Percentiles rank a stretch among this genome's conserved stretches.
Evolutionary conservation across 2,113 vertebrate genomes (phyloP).

Genomic region (Strigops habroptila): DNA sequence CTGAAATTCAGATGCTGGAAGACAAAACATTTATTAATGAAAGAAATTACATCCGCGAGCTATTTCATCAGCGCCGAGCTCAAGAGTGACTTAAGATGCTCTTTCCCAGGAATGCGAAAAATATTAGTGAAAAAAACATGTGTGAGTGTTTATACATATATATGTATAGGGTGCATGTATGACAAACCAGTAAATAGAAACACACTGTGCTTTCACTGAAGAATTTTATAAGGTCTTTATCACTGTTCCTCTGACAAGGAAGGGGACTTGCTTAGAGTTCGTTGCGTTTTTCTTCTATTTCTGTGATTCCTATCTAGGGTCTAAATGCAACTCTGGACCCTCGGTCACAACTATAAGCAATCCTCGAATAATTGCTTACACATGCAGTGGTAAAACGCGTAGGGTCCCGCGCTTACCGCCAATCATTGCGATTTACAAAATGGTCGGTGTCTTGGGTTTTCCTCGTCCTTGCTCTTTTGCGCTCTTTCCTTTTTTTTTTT

Average conservation of each 20-base stretch:
- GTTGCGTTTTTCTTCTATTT: neutral
- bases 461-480: neutral
- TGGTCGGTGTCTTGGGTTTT: neutral
- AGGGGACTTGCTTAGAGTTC: neutral
- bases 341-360: conserved; percentile 39
- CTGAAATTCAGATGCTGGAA: neutral
- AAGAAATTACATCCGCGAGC: neutral
- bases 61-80: neutral
- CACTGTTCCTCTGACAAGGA: neutral
- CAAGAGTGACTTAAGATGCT: neutral
- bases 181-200: neutral
- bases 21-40: neutral
- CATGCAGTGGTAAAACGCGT: neutral
- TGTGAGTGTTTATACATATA: neutral
- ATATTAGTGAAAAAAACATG: neutral
- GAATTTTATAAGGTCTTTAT: neutral
- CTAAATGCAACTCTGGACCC: neutral
- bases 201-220: neutral
- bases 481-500: fast-evolving
- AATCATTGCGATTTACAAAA: neutral
- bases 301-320: neutral
- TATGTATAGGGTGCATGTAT: neutral
- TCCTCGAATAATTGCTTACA: conserved; percentile 58
- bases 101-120: neutral
- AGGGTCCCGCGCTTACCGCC: neutral